A percentile compares a stretch with the other conserved stretches of the same genome.
Conservation (phyloP, 2,113 vertebrate genomes). For the Sceloporus tristichus region DNA sequence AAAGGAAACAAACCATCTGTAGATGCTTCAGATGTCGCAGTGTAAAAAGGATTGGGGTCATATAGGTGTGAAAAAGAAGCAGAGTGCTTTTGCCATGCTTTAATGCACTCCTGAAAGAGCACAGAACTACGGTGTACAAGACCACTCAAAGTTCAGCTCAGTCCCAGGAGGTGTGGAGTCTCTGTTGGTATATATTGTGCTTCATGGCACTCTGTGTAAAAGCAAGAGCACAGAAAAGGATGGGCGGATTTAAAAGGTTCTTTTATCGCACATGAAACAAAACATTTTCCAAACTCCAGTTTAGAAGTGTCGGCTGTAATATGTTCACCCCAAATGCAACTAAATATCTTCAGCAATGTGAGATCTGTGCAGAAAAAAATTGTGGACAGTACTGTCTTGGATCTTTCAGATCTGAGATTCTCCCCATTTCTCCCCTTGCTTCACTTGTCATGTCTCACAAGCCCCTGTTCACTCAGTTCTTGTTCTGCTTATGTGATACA, state of each 20-base stretch:
- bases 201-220: neutral
- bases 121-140: slow-evolving; percentile 4
- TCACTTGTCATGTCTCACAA: neutral
- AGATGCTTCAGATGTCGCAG: neutral
- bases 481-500: neutral
- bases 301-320: no score
- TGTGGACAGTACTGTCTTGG: neutral
- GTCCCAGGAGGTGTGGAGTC: slow-evolving; percentile 9
- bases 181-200: slow-evolving; percentile 19
- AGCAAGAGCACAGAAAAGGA: neutral
- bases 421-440: neutral
- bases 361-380: neutral
- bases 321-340: no score
- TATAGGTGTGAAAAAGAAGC: slow-evolving; percentile 11
- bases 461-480: neutral
- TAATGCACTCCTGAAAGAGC: slow-evolving; percentile 16
- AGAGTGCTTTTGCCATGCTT: neutral
- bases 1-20: neutral
- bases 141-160: neutral
- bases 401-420: neutral
- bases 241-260: neutral
- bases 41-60: neutral
- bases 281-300: neutral
- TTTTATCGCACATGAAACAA: slow-evolving; percentile 11
- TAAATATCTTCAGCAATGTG: neutral